Percentiles rank a stretch among this genome's conserved stretches.
Evolutionary conservation across 2,797 vertebrate genomes (phyloP).

Genomic region (Dendrocincla tyrannina): DNA sequence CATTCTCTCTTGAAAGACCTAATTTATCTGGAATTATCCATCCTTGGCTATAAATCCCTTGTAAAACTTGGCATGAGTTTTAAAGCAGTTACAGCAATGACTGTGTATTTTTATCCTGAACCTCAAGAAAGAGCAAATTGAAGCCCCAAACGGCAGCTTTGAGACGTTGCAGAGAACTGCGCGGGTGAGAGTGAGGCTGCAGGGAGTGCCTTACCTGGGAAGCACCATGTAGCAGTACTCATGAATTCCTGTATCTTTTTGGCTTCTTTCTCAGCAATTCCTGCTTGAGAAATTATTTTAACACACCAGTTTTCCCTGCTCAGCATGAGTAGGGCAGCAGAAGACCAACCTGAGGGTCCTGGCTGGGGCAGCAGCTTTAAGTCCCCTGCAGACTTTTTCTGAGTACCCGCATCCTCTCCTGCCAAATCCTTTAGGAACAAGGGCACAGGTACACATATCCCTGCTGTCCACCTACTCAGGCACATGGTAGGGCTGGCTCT

Average conservation of each 20-base stretch:
- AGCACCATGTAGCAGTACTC: background rate
- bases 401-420: background rate
- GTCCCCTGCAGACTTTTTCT: background rate
- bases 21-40: slow-evolving; percentile 50
- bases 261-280: background rate
- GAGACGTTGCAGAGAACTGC: background rate
- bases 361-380: background rate
- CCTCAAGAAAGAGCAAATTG: background rate
- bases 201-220: background rate
- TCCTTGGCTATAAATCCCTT: slow-evolving; percentile 41
- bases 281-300: background rate
- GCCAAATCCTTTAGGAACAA: background rate
- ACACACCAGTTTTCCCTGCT: background rate
- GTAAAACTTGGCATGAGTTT: slow-evolving; percentile 40
- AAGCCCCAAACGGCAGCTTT: background rate
- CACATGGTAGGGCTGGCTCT: background rate
- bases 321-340: background rate
- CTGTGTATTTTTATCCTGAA: slow-evolving; percentile 25
- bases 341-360: background rate
- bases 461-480: background rate
- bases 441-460: background rate
- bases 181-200: background rate
- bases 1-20: slow-evolving; percentile 5
- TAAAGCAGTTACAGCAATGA: slow-evolving; percentile 14
- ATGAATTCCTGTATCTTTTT: background rate